Conservation (phyloP, 2,113 vertebrate species). For the Kryptolebias marmoratus region DNA sequence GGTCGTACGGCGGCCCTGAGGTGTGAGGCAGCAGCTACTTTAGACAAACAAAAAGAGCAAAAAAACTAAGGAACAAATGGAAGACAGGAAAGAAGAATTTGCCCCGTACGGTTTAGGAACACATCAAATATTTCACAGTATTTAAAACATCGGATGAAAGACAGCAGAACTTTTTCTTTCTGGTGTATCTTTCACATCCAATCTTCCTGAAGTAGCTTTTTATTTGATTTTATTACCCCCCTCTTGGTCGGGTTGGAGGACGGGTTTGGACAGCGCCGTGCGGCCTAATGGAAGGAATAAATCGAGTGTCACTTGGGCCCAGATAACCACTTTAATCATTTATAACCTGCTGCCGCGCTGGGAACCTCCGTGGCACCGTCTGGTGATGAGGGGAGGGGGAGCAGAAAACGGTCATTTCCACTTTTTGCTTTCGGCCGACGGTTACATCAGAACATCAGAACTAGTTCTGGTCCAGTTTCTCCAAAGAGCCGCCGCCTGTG, state of each 20-base stretch:
- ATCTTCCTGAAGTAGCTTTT: conserved; percentile 18
- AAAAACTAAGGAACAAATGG: too few species aligned
- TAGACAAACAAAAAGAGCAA: too few species aligned
- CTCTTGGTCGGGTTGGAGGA: too few species aligned
- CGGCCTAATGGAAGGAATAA: conserved; percentile 58
- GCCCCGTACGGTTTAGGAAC: too few species aligned
- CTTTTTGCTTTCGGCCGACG: conserved; percentile 29
- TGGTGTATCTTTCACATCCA: neutral
- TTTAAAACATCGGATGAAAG: neutral
- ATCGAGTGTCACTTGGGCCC: conserved; percentile 64
- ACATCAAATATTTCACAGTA: too few species aligned
- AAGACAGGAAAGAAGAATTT: too few species aligned
- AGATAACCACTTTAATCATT: conserved; percentile 60
- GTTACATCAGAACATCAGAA: conserved; percentile 40
- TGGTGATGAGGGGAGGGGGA: conserved; percentile 26
- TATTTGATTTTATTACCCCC: too few species aligned
- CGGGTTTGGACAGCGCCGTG: conserved; percentile 22
- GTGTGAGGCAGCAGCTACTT: too few species aligned
- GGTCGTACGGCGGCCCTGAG: too few species aligned
- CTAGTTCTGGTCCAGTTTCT: neutral
- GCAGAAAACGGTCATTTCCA: conserved; percentile 39
- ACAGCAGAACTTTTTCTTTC: neutral
- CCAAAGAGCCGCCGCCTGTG: conserved; percentile 12
- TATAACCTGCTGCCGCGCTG: conserved; percentile 26
- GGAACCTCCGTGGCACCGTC: conserved; percentile 8